Evolutionary conservation across 2,888 invertebrate species (phyloP), one percentile per base, ranked within the genome.

Genomic region (Andrena dorsata): DNA sequence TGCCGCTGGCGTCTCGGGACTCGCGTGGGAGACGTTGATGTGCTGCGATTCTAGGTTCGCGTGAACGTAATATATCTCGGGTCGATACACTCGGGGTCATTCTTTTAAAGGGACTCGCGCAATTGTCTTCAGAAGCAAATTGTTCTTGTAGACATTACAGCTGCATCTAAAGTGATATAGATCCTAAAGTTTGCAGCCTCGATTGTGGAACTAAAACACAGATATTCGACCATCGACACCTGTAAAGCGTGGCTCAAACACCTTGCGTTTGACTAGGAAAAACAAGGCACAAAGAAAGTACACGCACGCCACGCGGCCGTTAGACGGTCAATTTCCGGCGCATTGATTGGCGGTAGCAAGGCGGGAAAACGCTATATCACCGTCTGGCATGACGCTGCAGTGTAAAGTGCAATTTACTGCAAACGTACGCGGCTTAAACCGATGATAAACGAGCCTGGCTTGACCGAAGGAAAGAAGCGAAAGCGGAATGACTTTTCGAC

Each of bases 331-430:
- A 90, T 89, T 89, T 89, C 90, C 87, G 86, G 69, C 73, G 86
- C 84, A 87, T 87, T 87, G 89, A 89, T 89, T 87, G 86, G 82
- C 76, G 81, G 84, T 77, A 75, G 82, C 75, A 77, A 89, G 85
- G 87, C 80, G 87, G 76, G 83, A 79, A 85, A 86, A 80, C 76
- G 86, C 76, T 87, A 71, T 84, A 86, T 88, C 85, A 83, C 90
- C 89, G 89, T 85, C 89, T 89, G 90, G 88, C 90, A 86, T 89
- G 90, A 89, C 90, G 83, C 13, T 83, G 86, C 86, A 82, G 10
- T 47, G 82, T 77, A 71, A 53, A 81, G 79, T 80, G 84, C 87
- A 89, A 88, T 85, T 88, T 87, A 87, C 90, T 84, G 86, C 82
- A 80, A 88, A 82, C 82, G 84, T 76, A 75, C 85, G 78, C 80